Percentiles rank a stretch among this genome's conserved stretches.
phyloP scores from a whole-genome alignment of 2,888 invertebrate species.

The Heteromurus nitidus region DNA sequence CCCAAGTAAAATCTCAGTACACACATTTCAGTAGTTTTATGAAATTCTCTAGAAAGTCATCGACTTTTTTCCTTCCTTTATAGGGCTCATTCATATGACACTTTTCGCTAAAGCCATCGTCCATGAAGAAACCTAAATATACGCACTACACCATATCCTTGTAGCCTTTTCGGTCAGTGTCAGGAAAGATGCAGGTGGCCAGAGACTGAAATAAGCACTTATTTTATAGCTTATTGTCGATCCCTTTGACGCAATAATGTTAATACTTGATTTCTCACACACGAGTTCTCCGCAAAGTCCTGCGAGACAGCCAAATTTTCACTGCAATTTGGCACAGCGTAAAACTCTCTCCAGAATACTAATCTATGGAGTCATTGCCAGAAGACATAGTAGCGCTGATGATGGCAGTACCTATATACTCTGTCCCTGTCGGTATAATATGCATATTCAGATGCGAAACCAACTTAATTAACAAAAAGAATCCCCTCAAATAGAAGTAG shows the following conservation, averaged over 20 bases:
- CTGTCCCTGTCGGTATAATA: background rate
- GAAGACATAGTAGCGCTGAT: background rate
- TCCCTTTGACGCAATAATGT: constrained; percentile 1
- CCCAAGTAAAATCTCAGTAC: too few species aligned
- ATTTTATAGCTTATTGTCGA: too few species aligned
- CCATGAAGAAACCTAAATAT: too few species aligned
- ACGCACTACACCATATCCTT: too few species aligned
- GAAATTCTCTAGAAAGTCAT: too few species aligned
- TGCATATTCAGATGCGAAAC: background rate
- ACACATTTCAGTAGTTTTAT: too few species aligned
- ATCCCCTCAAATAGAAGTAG: constrained; percentile 28
- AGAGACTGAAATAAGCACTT: too few species aligned
- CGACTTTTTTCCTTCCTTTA: too few species aligned
- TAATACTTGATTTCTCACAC: constrained; percentile 17
- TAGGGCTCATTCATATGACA: too few species aligned
- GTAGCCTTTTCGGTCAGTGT: constrained; percentile 8
- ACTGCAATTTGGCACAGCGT: constrained; percentile 37
- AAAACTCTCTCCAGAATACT: constrained; percentile 15
- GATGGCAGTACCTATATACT: background rate
- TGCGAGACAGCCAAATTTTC: constrained; percentile 11
- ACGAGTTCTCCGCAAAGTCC: background rate
- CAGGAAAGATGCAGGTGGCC: too few species aligned
- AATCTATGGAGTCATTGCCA: constrained; percentile 28
- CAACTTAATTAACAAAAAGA: constrained; percentile 46
- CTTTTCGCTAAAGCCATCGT: too few species aligned